Base-by-base conservation (phyloP, 2,888 invertebrate genomes). In the Troglohyphantes excavatus region DNA sequence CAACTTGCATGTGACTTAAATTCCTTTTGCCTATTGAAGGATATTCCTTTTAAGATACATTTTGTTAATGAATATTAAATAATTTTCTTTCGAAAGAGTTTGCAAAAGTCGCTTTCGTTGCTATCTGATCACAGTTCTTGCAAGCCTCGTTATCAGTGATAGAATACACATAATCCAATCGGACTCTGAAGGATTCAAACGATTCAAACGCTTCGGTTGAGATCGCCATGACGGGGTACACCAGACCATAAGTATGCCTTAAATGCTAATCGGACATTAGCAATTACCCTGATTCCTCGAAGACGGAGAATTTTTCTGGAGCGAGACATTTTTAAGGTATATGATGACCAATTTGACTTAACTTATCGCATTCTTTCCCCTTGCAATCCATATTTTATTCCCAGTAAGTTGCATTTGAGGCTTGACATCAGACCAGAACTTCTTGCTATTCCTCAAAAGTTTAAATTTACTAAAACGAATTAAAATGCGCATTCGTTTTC, bases 261-360 rank as follows among this genome's bases (percentile, higher is more conserved):
- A 53, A 53, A 53, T 53, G 53, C 53, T 7, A 53, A 53, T n/a
- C 53, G 17, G n/a, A 53, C 53, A 17, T 53, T 53, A 2, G 53
- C 13, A 53, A n/a, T 5, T 53, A n/a, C n/a, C n/a, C 53, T 9
- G 53, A 53, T n/a, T 53, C 53, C n/a, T 53, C 53, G 53, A 53
- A 53, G 17, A 53, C 53, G 33, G 5, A 53, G 13, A 53, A 53
- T 53, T 53, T 29, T 65, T 19, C 17, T 13, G 33, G 9, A 68
- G 33, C 33, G 17, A 53, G 17, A 0, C 6, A 76, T 19, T 21
- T 59, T 61, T 76, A 76, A 76, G 76, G 76, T 61, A 61, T 63
- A 63, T 76, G 63, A 33, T 19, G 76, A 63, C n/a, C n/a, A n/a
- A n/a, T n/a, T n/a, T n/a, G n/a, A n/a, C n/a, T n/a, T n/a, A n/a